Evolutionary conservation across 2,113 vertebrate species (phyloP).

Genomic region (Columba livia): DNA sequence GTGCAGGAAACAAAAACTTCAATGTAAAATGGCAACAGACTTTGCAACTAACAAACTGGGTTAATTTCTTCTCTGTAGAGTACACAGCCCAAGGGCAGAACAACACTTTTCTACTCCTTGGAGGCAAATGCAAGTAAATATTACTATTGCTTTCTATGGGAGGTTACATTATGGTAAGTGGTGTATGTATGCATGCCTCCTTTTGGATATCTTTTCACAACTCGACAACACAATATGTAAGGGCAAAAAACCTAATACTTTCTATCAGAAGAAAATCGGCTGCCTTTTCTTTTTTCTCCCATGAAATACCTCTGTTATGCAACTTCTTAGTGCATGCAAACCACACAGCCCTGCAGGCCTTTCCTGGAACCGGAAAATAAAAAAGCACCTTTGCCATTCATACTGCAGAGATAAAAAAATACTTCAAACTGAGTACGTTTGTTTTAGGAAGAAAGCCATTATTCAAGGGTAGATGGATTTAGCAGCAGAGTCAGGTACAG

Average conservation of each 20-base stretch:
- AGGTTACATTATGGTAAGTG: background rate
- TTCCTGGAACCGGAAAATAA: background rate
- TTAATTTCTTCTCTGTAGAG: background rate
- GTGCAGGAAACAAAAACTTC: background rate
- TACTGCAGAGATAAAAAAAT: background rate
- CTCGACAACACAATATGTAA: background rate
- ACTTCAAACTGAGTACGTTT: background rate
- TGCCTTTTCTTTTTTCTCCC: background rate
- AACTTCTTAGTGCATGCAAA: background rate
- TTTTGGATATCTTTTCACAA: background rate
- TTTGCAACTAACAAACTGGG: background rate
- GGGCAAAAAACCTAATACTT: background rate
- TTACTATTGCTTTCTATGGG: background rate
- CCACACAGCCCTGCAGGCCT: background rate
- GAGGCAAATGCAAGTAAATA: background rate
- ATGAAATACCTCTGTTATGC: background rate
- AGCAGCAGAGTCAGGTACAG: background rate
- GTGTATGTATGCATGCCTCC: background rate
- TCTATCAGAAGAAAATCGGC: background rate
- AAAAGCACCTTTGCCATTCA: background rate
- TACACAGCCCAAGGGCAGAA: background rate
- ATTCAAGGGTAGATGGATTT: background rate
- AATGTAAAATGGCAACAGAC: background rate
- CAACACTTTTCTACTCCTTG: background rate
- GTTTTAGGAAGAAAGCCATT: background rate